phyloP scores from a whole-genome alignment of 2,888 invertebrate species.

The Drosophila antonietae region DNA sequence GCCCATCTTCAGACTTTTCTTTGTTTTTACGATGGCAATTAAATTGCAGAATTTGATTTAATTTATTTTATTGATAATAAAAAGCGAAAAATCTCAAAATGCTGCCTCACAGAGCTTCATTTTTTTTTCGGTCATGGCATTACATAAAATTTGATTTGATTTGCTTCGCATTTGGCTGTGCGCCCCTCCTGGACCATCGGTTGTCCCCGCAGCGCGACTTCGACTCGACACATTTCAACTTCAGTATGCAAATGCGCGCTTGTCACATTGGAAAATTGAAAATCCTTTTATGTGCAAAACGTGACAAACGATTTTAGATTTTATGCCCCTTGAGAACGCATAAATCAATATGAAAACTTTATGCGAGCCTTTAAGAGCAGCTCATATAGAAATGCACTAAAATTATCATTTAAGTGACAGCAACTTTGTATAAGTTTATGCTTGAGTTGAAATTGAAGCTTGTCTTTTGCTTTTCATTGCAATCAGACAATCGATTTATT shows the following conservation, averaged over 20 bases:
- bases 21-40: conserved; percentile 74
- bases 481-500: neutral
- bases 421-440: neutral
- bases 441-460: neutral
- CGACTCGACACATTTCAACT: conserved; percentile 24
- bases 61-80: conserved; percentile 79
- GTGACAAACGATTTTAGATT: conserved; percentile 73
- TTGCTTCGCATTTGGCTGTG: conserved; percentile 33
- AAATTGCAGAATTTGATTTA: conserved; percentile 75
- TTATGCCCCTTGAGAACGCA: conserved; percentile 50
- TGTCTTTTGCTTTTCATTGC: neutral
- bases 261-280: conserved; percentile 76
- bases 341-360: conserved; percentile 42
- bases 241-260: conserved; percentile 70
- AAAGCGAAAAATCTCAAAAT: conserved; percentile 53
- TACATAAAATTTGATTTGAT: conserved; percentile 72
- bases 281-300: conserved; percentile 78
- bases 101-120: conserved; percentile 24
- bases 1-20: conserved; percentile 7
- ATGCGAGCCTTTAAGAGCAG: conserved; percentile 36
- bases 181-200: neutral
- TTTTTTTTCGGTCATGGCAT: conserved; percentile 32
- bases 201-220: neutral
- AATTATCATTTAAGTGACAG: neutral
- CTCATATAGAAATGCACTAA: conserved; percentile 9